Conservation (phyloP, 2,888 invertebrate genomes). For the Caradrina kadenii region DNA sequence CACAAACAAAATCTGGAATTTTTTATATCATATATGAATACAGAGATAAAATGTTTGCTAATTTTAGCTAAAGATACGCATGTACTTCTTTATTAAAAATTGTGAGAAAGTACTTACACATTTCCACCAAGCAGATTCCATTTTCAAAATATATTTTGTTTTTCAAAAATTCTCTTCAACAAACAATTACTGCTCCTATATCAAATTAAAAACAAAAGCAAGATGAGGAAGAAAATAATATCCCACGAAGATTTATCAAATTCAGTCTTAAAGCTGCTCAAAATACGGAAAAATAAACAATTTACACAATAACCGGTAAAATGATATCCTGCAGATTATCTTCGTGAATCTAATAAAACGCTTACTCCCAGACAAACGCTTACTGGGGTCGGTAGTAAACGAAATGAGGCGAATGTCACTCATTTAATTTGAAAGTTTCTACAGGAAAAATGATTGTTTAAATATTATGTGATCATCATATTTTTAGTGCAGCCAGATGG, state of each 20-base stretch:
- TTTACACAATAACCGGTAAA: slow-evolving; percentile 1
- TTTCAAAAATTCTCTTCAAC: neutral
- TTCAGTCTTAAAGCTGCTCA: slow-evolving; percentile 5
- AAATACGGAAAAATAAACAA: slow-evolving; percentile 19
- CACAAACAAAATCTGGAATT: no score
- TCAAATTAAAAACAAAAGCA: neutral
- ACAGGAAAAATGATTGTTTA: neutral
- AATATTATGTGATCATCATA: no score
- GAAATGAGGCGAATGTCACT: neutral
- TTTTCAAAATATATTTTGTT: neutral
- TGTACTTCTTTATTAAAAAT: neutral
- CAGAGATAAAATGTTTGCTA: no score
- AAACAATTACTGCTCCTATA: neutral
- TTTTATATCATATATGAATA: no score
- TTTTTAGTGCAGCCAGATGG: no score
- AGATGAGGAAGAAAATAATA: neutral
- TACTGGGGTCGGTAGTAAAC: neutral
- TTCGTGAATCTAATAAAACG: slow-evolving; percentile 1
- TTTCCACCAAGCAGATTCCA: neutral
- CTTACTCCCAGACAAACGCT: neutral
- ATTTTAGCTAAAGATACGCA: no score
- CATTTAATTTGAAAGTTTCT: neutral
- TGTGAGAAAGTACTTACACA: neutral
- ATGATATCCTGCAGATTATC: slow-evolving; percentile 7
- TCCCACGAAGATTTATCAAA: neutral